phyloP scores from a whole-genome alignment of 2,888 invertebrate species.

The Dusona sp. region DNA sequence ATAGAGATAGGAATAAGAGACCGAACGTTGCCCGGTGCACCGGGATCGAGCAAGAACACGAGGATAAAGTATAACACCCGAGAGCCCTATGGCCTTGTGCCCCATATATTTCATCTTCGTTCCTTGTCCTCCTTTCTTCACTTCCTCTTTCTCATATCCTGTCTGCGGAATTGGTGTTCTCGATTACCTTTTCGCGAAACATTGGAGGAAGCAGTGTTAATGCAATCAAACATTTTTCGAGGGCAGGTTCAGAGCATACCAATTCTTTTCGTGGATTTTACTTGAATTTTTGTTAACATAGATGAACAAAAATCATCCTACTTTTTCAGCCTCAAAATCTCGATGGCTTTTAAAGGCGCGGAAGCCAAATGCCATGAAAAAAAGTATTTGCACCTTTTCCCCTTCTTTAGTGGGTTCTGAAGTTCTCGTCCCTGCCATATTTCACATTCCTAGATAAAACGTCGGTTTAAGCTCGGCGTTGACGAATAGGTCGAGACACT shows the following conservation, averaged over 20 bases:
- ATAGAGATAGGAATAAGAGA: conserved; percentile 17
- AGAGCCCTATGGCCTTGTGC: conserved; percentile 74
- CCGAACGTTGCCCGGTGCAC: conserved; percentile 56
- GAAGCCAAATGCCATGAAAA: too few relatives aligned
- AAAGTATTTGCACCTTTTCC: too few relatives aligned
- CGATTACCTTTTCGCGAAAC: conserved; percentile 19
- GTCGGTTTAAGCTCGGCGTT: not conserved
- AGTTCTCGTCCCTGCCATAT: not conserved
- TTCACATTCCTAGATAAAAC: not conserved
- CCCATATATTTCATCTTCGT: conserved; percentile 68
- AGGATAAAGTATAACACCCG: conserved; percentile 50
- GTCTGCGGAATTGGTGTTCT: conserved; percentile 1
- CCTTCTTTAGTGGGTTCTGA: too few relatives aligned
- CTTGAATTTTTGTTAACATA: too few relatives aligned
- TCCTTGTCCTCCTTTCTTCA: conserved; percentile 53
- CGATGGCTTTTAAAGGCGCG: too few relatives aligned
- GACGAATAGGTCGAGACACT: not conserved
- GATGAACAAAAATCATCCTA: too few relatives aligned
- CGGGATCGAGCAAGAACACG: conserved; percentile 68
- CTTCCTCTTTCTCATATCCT: conserved; percentile 47
- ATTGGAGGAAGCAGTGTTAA: conserved; percentile 35
- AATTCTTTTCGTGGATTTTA: too few relatives aligned
- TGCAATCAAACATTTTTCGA: not conserved
- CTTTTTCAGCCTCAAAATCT: too few relatives aligned
- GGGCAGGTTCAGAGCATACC: too few relatives aligned